These are phyloP conservation scores for Cydia splendana DNA, from an alignment of 1,140 invertebrate genomes.

Conservation along the genomic window DNA sequence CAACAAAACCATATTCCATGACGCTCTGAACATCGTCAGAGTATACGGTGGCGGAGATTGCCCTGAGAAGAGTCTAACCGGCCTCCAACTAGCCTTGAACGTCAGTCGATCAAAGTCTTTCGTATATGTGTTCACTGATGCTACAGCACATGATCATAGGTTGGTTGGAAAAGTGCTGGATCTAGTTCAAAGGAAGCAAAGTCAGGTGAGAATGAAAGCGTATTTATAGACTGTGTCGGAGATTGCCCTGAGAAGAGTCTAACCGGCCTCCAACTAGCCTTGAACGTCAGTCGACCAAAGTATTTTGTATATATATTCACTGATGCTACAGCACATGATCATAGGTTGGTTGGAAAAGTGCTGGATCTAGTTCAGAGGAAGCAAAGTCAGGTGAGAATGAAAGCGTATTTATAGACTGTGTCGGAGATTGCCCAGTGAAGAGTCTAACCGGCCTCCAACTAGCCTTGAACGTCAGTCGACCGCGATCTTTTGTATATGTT, in stretches of 20 bases:
- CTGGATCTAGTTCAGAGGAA: constrained; percentile 85
- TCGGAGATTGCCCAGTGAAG: constrained; percentile 89
- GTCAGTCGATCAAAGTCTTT: constrained; percentile 84
- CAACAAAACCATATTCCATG: constrained; percentile 81
- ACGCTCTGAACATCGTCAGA: constrained; percentile 80
- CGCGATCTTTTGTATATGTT: constrained; percentile 87
- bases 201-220: constrained; percentile 78
- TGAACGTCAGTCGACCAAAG: constrained; percentile 83
- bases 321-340: constrained; percentile 86
- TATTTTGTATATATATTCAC: constrained; percentile 90
- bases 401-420: constrained; percentile 78
- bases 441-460: constrained; percentile 83
- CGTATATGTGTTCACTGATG: constrained; percentile 90
- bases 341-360: constrained; percentile 82
- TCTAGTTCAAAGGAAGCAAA: constrained; percentile 85
- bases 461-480: constrained; percentile 83
- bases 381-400: constrained; percentile 82
- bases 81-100: constrained; percentile 84
- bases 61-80: constrained; percentile 85
- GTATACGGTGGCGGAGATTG: constrained; percentile 88
- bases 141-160: constrained; percentile 84
- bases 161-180: constrained; percentile 83
- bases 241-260: constrained; percentile 88
- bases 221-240: constrained; percentile 83
- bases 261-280: constrained; percentile 82